phyloP scores from a whole-genome alignment of 2,888 invertebrate species.

The Calameuta pallipes region DNA sequence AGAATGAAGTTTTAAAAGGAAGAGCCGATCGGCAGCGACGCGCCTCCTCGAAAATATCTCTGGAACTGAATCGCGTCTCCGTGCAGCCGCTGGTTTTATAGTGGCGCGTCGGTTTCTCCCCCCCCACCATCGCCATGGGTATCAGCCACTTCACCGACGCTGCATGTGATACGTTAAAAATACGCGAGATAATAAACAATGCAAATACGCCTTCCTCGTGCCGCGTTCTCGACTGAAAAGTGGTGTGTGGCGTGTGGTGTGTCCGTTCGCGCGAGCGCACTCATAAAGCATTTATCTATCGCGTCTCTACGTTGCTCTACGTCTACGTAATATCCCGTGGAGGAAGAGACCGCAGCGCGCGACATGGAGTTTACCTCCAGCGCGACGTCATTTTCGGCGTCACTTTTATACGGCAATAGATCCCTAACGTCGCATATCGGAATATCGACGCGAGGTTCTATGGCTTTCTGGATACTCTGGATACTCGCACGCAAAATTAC shows the following conservation, averaged over 20 bases:
- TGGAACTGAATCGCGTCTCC: conserved; percentile 27
- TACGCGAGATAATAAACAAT: conserved; percentile 28
- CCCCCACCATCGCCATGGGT: conserved; percentile 20
- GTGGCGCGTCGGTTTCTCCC: conserved; percentile 19
- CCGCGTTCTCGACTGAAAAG: not conserved
- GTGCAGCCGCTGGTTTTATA: conserved; percentile 27
- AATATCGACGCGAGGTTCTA: not conserved
- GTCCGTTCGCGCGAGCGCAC: conserved; percentile 8
- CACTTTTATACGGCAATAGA: not conserved
- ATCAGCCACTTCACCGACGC: conserved; percentile 3
- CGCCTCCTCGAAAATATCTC: not conserved
- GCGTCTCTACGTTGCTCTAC: no score
- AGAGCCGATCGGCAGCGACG: conserved; percentile 11
- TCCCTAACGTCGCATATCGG: not conserved
- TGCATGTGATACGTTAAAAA: conserved; percentile 33
- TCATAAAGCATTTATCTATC: not conserved
- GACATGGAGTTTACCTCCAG: not conserved
- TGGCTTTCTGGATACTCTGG: not conserved
- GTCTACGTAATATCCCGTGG: not conserved
- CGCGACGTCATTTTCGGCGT: not conserved
- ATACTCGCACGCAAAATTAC: not conserved
- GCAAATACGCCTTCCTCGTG: conserved; percentile 10
- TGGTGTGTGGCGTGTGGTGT: not conserved
- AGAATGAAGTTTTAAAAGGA: conserved; percentile 3
- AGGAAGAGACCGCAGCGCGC: not conserved